phyloP scores from a whole-genome alignment of 2,888 invertebrate genomes.

The Onthophagus sagittarius region DNA sequence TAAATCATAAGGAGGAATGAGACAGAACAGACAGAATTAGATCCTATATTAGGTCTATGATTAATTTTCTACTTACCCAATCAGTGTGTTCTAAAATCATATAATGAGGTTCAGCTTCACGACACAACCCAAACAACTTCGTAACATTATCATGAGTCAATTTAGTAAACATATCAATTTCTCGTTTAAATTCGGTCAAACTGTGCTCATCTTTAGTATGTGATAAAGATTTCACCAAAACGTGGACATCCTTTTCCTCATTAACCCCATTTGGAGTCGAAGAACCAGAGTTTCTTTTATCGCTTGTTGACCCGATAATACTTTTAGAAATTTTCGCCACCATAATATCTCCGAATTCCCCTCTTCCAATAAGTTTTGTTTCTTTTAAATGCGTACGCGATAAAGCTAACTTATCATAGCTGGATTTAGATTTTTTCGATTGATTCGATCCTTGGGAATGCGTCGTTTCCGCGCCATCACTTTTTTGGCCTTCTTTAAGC shows the following conservation, averaged over 20 bases:
- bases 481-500: conserved; percentile 57
- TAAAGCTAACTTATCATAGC: conserved; percentile 72
- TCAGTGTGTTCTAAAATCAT: conserved; percentile 89
- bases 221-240: conserved; percentile 74
- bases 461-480: conserved; percentile 64
- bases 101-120: conserved; percentile 81
- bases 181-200: conserved; percentile 80
- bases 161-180: conserved; percentile 80
- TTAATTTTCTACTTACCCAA: conserved; percentile 84
- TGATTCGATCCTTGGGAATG: conserved; percentile 56
- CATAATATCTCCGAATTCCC: conserved; percentile 89
- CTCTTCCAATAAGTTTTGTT: conserved; percentile 64
- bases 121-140: conserved; percentile 75
- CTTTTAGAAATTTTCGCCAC: conserved; percentile 59
- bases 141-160: conserved; percentile 80
- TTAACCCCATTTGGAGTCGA: conserved; percentile 41
- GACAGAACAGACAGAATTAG: no score
- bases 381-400: conserved; percentile 72
- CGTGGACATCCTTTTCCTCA: conserved; percentile 50
- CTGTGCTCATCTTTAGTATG: conserved; percentile 74
- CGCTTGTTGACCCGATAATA: conserved; percentile 25
- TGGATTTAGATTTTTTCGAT: conserved; percentile 59
- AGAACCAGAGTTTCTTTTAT: conserved; percentile 36
- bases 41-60: no score
- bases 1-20: no score